Base-by-base conservation (phyloP, 2,797 vertebrate genomes). In the Melanotaenia maccullochi region DNA sequence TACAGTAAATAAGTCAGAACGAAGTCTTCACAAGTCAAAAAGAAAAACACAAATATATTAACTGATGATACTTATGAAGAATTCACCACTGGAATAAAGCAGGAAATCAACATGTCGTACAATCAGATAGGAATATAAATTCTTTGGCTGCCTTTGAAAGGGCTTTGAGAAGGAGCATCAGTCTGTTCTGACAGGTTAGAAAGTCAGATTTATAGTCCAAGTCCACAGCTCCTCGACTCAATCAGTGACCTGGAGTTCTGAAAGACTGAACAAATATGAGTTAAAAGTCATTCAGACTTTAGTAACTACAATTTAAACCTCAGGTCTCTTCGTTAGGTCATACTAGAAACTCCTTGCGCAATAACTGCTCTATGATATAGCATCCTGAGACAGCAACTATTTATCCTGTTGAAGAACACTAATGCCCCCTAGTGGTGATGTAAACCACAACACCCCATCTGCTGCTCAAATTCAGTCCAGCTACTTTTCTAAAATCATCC, bases 351-450 rank as follows among this genome's bases (percentile, higher is more conserved):
- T 58, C 56, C 28, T 7, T 3, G 13, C 28, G 18, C 64, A 11
- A 32, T 5, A 33, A 28, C 20, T 11, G 1, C 6, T 44, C n/a
- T 14, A 25, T 33, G 28, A 30, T 44, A 11, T 36, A 44, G 18
- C 35, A 8, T 63, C 57, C 61, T 38, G 18, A 62, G 30, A 2
- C 22, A n/a, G 36, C 2, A 24, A 16, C 16, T 4, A 9, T 4
- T 42, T 22, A 22, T 44, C 25, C 2, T n/a, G 33, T 62, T 33
- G 70, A 92, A 88, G 87, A 87, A 49, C 92, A 87, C 86, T 78
- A 93, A 93, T 93, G 94, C 95, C 96, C 94, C 90, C 96, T 96
- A 92, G 85, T 94, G 96, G 85, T 93, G 94, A 89, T 52, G 60
- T 0, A 24, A 38, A 62, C 52, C 78, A 44, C 1, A 33, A 42